Percentiles rank a stretch among this genome's conserved stretches.
Conservation (phyloP, 2,113 vertebrate genomes). For the Nerophis lumbriciformis region DNA sequence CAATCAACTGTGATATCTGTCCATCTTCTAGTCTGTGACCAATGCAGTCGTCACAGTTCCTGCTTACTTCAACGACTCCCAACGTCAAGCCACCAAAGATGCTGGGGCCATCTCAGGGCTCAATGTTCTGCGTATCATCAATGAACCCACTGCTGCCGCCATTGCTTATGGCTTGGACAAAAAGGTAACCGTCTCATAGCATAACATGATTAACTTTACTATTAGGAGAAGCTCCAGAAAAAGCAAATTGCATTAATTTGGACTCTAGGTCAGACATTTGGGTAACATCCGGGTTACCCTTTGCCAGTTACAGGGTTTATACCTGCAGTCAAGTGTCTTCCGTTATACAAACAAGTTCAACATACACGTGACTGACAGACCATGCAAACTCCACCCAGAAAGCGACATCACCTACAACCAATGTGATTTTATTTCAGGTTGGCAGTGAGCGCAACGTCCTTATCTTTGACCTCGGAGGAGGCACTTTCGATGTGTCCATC, state of each 20-base stretch:
- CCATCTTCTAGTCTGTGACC: constrained; percentile 62
- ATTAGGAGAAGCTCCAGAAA: too few relatives aligned
- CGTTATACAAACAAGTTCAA: neutral
- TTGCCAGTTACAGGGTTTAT: neutral
- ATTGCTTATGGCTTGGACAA: constrained; percentile 89
- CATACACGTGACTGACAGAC: neutral
- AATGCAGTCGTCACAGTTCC: constrained; percentile 89
- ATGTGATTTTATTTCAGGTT: constrained; percentile 57
- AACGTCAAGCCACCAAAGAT: constrained; percentile 88
- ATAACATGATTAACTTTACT: too few relatives aligned
- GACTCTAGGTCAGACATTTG: too few relatives aligned
- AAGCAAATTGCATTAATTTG: too few relatives aligned
- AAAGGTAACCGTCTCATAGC: constrained; percentile 56
- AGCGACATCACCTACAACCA: neutral
- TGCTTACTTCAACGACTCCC: constrained; percentile 89
- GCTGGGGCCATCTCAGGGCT: constrained; percentile 83
- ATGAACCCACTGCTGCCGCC: constrained; percentile 89
- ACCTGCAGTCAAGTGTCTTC: neutral
- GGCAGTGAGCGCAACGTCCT: constrained; percentile 84
- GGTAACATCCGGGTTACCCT: too few relatives aligned
- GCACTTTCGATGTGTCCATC: constrained; percentile 88
- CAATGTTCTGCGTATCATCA: constrained; percentile 87
- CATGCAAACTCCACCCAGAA: neutral
- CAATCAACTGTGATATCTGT: neutral
- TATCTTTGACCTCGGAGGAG: constrained; percentile 88